These are phyloP conservation scores for Netta rufina DNA, from an alignment of 2,797 vertebrate genomes.

Conservation along the genomic window DNA sequence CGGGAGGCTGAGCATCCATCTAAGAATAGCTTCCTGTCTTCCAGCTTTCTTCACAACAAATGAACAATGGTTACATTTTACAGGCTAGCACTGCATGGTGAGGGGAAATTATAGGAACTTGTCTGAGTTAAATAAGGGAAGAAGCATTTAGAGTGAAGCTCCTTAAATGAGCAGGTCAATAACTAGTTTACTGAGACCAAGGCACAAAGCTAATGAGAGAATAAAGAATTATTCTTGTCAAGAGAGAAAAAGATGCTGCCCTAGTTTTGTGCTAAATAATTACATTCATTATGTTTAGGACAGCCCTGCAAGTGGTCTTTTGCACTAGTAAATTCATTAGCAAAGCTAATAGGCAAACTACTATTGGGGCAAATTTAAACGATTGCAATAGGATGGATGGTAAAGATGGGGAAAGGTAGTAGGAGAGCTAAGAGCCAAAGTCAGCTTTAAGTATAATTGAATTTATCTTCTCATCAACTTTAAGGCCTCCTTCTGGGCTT, in stretches of 20 bases:
- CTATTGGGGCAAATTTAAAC: slow-evolving; percentile 76
- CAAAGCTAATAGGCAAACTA: slow-evolving; percentile 78
- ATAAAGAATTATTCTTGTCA: slow-evolving; percentile 84
- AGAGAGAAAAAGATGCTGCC: slow-evolving; percentile 76
- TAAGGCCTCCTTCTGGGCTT: slow-evolving; percentile 67
- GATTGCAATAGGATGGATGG: slow-evolving; percentile 71
- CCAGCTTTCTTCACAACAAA: slow-evolving; percentile 75
- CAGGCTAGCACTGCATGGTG: slow-evolving; percentile 51
- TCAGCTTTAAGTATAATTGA: slow-evolving; percentile 66
- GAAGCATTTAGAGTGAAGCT: slow-evolving; percentile 75
- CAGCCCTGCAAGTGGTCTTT: slow-evolving; percentile 78
- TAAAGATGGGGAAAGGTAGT: slow-evolving; percentile 63
- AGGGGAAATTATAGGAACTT: slow-evolving; percentile 75
- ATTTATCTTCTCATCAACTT: slow-evolving; percentile 70
- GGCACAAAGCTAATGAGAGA: slow-evolving; percentile 80
- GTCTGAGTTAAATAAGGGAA: slow-evolving; percentile 82
- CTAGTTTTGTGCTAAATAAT: slow-evolving; percentile 82
- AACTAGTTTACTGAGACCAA: slow-evolving; percentile 82
- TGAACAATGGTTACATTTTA: slow-evolving; percentile 77
- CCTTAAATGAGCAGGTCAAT: slow-evolving; percentile 82
- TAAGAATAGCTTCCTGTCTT: slow-evolving; percentile 76
- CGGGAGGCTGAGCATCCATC: slow-evolving; percentile 75
- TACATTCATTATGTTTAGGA: slow-evolving; percentile 81
- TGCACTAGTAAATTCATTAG: slow-evolving; percentile 82
- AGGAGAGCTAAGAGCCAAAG: slow-evolving; percentile 63